Base-by-base conservation (phyloP, 1,140 invertebrate genomes). In the Anoplolepis gracilipes region DNA sequence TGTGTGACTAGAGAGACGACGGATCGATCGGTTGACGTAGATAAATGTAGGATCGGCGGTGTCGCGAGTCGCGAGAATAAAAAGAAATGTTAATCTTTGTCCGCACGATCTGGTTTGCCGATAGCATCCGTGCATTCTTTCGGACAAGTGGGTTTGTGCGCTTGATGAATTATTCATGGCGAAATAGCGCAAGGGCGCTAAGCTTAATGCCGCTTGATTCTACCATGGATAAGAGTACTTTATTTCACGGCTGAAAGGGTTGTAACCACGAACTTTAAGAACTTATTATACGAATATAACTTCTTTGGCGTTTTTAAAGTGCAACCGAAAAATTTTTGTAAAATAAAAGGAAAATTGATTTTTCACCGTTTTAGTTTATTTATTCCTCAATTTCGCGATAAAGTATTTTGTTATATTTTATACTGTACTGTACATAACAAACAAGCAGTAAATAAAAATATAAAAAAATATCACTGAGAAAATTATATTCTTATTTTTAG, bases 111-210 rank as follows among this genome's bases (percentile, higher is more conserved):
- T 19, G 78, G 25, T 57, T 72, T 57, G 65, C 36, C 65, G 49
- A 30, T 79, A 42, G 78, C 78, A 36, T 57, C 36, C 19, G 22
- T 42, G 53, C 65, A 59, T 81, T 81, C 65, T 81, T 81, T 72
- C 53, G 65, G 49, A 70, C 25, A 65, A 39, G 19, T 28, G 67
- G 61, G 61, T 53, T n/a, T 78, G 30, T 25, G n/a, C 25, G 25
- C 42, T 42, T 42, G 28, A 67, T 81, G 65, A 81, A 81, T 81
- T 81, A 81, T 81, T 81, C 78, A 81, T 81, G 53, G 25, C 53
- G 53, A 59, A 46, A 59, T 81, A 72, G 25, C n/a, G 25, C 65
- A 25, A 33, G 36, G 49, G 53, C 53, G 65, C 53, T 39, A 16
- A 81, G 36, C 49, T 81, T 81, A 81, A 70, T 81, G 11, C 64